phyloP scores from a whole-genome alignment of 1,140 invertebrate species.

The Potamilus streckersoni region DNA sequence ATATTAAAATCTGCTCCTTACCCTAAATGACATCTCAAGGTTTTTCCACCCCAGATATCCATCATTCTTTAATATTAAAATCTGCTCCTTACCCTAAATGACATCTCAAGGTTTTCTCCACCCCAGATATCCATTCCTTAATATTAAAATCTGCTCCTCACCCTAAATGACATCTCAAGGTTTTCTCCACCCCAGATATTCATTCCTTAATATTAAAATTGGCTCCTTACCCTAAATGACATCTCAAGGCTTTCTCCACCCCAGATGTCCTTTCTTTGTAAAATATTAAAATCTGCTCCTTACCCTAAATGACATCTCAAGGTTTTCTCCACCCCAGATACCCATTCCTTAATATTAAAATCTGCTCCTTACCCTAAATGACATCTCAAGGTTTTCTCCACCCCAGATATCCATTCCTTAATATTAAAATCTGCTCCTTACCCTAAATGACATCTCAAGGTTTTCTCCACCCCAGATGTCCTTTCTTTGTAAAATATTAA shows the following conservation, averaged over 20 bases:
- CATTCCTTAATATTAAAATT: slow-evolving; percentile 80
- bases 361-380: slow-evolving; percentile 85
- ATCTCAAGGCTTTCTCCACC: slow-evolving; percentile 99
- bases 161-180: slow-evolving; percentile 98
- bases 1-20: slow-evolving; percentile 69
- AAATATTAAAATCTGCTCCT: slow-evolving; percentile 45
- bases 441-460: slow-evolving; percentile 98
- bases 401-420: slow-evolving; percentile 99
- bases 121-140: slow-evolving; percentile 99
- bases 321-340: slow-evolving; percentile 99
- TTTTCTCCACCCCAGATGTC: slow-evolving; percentile 99
- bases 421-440: slow-evolving; percentile 69
- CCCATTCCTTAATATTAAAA: slow-evolving; percentile 86
- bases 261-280: slow-evolving; percentile 98
- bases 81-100: slow-evolving; percentile 85
- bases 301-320: slow-evolving; percentile 99
- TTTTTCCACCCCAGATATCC: slow-evolving; percentile 99
- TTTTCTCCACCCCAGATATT: slow-evolving; percentile 99
- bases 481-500: slow-evolving; percentile 85
- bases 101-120: slow-evolving; percentile 99
- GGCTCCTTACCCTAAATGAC: slow-evolving; percentile 90
- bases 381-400: slow-evolving; percentile 99
- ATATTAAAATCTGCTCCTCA: slow-evolving; percentile 69
- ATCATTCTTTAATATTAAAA: slow-evolving; percentile 82
- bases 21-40: slow-evolving; percentile 98